Conservation (phyloP, 92 coral and sea anemone species). For the Heliopora coerulea region DNA sequence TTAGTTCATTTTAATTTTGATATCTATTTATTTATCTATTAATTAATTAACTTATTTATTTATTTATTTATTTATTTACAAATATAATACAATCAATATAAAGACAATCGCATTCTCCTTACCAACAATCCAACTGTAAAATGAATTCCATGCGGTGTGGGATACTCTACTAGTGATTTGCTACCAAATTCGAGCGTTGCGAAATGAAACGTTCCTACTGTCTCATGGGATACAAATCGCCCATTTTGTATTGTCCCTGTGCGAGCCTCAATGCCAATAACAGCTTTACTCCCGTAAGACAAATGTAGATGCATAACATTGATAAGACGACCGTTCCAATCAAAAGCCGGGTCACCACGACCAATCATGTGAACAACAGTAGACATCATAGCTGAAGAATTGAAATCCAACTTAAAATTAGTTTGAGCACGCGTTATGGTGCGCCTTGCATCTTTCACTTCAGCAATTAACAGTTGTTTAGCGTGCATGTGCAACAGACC, state of each 20-base stretch:
- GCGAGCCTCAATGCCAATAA: slow-evolving; percentile 73
- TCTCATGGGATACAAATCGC: slow-evolving; percentile 57
- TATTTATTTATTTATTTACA: too few relatives aligned
- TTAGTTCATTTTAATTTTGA: too few relatives aligned
- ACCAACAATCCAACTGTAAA: slow-evolving; percentile 88
- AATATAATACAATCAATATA: too few relatives aligned
- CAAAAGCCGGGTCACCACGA: slow-evolving; percentile 77
- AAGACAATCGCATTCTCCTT: slow-evolving; percentile 27
- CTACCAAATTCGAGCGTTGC: slow-evolving; percentile 90
- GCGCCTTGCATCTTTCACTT: slow-evolving; percentile 73
- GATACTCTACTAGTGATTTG: slow-evolving; percentile 79
- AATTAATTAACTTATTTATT: too few relatives aligned
- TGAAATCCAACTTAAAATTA: slow-evolving; percentile 75
- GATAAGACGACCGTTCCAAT: slow-evolving; percentile 81
- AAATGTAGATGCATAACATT: slow-evolving; percentile 85
- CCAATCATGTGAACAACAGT: slow-evolving; percentile 92
- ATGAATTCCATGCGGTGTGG: slow-evolving; percentile 95
- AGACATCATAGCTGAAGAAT: slow-evolving; percentile 79
- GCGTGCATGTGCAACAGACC: slow-evolving; percentile 87
- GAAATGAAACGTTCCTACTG: slow-evolving; percentile 79
- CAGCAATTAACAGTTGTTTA: slow-evolving; percentile 76
- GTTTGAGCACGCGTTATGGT: slow-evolving; percentile 91
- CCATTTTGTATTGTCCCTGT: slow-evolving; percentile 71
- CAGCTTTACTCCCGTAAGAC: slow-evolving; percentile 70
- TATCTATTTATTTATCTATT: too few relatives aligned